These are phyloP conservation scores for Callorhinus ursinus DNA, from an alignment of 2,113 vertebrate species.

Conservation along the genomic window DNA sequence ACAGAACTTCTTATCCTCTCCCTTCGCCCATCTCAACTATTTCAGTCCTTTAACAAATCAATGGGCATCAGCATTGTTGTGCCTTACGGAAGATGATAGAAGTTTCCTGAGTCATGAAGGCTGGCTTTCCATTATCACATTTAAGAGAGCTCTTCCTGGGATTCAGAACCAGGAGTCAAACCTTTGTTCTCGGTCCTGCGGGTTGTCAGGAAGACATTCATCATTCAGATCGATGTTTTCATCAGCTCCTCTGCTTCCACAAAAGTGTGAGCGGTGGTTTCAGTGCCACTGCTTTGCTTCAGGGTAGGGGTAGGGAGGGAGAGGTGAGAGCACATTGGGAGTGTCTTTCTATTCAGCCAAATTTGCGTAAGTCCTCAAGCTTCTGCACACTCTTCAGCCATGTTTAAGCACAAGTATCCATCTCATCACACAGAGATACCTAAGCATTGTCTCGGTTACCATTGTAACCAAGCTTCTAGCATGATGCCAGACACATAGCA, in stretches of 20 bases:
- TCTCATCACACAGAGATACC: neutral
- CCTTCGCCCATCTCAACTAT: neutral
- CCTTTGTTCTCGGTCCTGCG: neutral
- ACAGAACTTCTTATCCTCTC: neutral
- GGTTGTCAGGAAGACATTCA: neutral
- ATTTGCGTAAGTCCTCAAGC: neutral
- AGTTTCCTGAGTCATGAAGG: rapidly evolving
- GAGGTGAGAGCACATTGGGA: neutral
- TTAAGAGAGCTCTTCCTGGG: neutral
- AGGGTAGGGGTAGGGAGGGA: neutral
- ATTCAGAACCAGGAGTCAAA: neutral
- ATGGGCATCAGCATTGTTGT: neutral
- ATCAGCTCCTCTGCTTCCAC: neutral
- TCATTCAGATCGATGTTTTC: neutral
- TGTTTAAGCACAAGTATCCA: neutral
- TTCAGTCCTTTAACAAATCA: neutral
- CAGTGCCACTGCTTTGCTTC: neutral
- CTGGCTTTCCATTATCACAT: neutral
- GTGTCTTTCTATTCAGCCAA: neutral
- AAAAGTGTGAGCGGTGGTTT: neutral
- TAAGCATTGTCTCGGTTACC: neutral
- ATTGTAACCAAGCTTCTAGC: neutral
- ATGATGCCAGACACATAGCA: neutral
- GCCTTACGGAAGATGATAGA: neutral
- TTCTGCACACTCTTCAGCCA: neutral